Conservation (phyloP, 2,888 invertebrate species). For the Atethmia centrago region DNA sequence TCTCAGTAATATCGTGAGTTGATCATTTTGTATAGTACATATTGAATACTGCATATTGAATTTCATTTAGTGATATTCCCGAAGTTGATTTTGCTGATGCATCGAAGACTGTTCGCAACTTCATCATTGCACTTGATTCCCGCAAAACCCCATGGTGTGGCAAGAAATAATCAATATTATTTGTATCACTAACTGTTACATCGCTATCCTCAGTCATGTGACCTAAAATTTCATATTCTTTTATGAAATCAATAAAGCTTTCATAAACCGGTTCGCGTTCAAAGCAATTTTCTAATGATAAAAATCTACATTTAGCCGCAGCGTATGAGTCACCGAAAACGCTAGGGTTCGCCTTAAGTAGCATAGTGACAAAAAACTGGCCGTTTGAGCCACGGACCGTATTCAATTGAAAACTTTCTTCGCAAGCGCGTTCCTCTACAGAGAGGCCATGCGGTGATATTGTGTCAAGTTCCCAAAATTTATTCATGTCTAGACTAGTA, state of each 20-base stretch:
- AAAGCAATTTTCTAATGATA: constrained; percentile 7
- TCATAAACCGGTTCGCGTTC: constrained; percentile 1
- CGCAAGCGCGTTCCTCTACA: not conserved
- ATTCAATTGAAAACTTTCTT: constrained; percentile 5
- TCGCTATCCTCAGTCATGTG: constrained; percentile 5
- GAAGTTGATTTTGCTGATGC: not conserved
- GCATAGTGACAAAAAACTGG: constrained; percentile 12
- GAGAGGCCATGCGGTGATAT: not conserved
- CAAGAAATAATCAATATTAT: not conserved
- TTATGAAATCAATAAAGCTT: not conserved
- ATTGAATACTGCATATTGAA: too few relatives aligned
- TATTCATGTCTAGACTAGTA: not conserved
- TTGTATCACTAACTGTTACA: not conserved
- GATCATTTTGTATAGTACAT: constrained; percentile 4
- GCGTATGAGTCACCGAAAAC: constrained; percentile 6
- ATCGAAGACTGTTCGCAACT: constrained; percentile 2
- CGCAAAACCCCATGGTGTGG: constrained; percentile 5
- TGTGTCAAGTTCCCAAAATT: constrained; percentile 12
- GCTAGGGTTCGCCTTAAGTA: not conserved
- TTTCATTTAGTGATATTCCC: not conserved
- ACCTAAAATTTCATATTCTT: not conserved
- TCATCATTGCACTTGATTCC: not conserved
- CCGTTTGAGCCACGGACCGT: constrained; percentile 1
- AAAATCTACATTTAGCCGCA: not conserved
- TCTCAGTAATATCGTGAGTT: not conserved